Percentiles rank a stretch among this genome's conserved stretches.
Evolutionary conservation across 2,113 vertebrate genomes (phyloP).

Genomic region (Psilopogon haemacephalus): DNA sequence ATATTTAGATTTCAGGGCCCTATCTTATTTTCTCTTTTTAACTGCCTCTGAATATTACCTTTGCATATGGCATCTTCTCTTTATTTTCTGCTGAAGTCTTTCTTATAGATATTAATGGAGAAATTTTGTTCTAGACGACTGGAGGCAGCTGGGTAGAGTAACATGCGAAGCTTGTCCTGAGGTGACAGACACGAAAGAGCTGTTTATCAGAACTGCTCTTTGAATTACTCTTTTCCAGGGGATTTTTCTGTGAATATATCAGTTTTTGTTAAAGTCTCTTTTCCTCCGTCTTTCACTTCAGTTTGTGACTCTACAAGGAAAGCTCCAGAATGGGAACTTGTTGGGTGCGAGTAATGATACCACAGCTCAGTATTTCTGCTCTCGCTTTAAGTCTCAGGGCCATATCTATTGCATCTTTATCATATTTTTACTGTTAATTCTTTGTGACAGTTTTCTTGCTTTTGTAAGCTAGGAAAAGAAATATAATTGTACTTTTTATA

Average conservation of each 20-base stretch:
- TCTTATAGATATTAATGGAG: background rate
- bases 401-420: background rate
- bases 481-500: background rate
- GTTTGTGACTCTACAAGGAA: background rate
- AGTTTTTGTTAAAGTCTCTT: background rate
- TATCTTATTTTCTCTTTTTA: background rate
- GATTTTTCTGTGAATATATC: background rate
- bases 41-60: background rate
- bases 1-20: background rate
- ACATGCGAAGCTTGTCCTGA: background rate
- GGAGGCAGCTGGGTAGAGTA: background rate
- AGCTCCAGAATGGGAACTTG: background rate
- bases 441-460: background rate
- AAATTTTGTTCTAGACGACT: background rate
- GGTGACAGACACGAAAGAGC: background rate
- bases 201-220: background rate
- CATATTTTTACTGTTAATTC: background rate
- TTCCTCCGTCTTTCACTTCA: background rate
- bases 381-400: background rate
- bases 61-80: background rate
- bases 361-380: too few relatives aligned
- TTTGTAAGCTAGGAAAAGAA: background rate
- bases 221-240: background rate
- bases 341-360: too few relatives aligned
- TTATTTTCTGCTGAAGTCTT: background rate